A percentile compares a stretch with the other conserved stretches of the same genome.
Evolutionary conservation across 1,140 invertebrate species (phyloP).

Genomic region (Caenorhabditis brenneri): DNA sequence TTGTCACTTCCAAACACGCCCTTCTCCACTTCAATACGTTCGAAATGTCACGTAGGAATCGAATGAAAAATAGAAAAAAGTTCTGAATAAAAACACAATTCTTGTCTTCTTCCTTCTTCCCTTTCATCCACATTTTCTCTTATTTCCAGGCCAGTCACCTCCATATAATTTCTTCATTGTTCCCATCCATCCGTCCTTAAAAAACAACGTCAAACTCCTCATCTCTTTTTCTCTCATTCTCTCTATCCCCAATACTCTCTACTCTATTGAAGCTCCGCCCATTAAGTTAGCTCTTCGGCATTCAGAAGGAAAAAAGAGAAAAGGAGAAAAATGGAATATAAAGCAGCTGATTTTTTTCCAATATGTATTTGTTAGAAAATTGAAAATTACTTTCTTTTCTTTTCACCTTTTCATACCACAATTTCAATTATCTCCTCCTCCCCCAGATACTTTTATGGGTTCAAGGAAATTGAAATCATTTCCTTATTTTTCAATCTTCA

Average conservation of each 20-base stretch:
- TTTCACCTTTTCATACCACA: no score
- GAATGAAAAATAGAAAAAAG: background rate
- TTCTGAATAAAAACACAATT: background rate
- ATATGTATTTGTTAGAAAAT: background rate
- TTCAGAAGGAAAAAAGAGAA: no score
- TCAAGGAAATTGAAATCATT: no score
- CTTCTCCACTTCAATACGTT: no score
- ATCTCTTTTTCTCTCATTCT: background rate
- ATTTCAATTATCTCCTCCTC: no score
- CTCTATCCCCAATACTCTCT: background rate
- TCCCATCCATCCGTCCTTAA: constrained; percentile 30
- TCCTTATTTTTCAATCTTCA: no score
- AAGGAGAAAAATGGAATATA: background rate
- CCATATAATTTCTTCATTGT: constrained; percentile 27
- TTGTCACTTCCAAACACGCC: no score
- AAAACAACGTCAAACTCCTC: constrained; percentile 18
- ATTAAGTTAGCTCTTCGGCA: background rate
- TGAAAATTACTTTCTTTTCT: no score
- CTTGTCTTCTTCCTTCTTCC: background rate
- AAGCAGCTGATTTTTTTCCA: background rate
- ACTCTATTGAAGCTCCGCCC: background rate
- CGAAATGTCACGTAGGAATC: no score
- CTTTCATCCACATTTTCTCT: background rate
- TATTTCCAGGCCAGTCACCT: constrained; percentile 27
- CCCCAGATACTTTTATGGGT: no score